Base-by-base conservation (phyloP, 2,888 invertebrate species). In the Apocheima hispidaria region DNA sequence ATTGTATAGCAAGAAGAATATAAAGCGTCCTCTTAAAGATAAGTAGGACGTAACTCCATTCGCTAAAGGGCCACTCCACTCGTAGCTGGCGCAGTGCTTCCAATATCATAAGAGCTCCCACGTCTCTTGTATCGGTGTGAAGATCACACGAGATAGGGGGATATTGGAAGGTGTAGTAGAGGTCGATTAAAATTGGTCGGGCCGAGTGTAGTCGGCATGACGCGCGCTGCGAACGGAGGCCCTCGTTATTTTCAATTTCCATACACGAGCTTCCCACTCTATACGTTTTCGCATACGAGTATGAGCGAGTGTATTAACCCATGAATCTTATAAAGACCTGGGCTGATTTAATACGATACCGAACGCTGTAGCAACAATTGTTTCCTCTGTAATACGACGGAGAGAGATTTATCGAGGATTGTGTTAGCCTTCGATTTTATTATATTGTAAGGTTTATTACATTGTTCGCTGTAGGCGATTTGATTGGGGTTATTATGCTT, bases 171-270 rank as follows among this genome's bases (percentile, higher is more conserved):
- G 79, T 79, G 77, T 73, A 79, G 70, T 76, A 81, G 66, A 69
- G 90, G 78, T 89, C 90, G 75, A 79, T 83, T 78, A 81, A 75
- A 69, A 79, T 77, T 89, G 90, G 91, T 79, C 74, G 81, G 72
- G 71, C 75, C 75, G 77, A 79, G 82, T 78, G 81, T 82, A 88
- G 86, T 83, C 86, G 85, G 87, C 86, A 84, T 86, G 87, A 84
- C 83, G 88, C 88, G 86, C 86, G 84, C 86, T 87, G 87, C 86
- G 90, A 90, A 90, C 88, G 85, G 83, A 82, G 85, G 85, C 82
- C 83, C 90, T 92, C 92, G 90, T 92, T 92, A 92, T 92, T 92
- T 92, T 91, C 91, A 91, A 92, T 92, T 92, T 92, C 90, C 90
- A 90, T 90, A 90, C 89, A 87, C 87, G 86, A 87, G 83, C 88